phyloP scores from a whole-genome alignment of 2,113 vertebrate genomes.

The Microcebus lehilahytsara region DNA sequence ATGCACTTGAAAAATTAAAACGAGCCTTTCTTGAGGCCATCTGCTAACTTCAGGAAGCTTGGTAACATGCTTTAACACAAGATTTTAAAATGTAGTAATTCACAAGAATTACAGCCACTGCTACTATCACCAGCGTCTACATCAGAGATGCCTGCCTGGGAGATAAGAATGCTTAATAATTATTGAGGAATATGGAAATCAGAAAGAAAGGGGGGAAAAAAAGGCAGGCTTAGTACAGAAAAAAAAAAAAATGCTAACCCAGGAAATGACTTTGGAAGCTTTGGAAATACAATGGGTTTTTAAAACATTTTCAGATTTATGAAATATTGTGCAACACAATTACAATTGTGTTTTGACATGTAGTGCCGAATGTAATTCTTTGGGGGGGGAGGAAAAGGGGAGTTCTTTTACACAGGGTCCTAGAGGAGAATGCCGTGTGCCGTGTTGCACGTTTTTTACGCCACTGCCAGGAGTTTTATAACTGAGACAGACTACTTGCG shows the following conservation, averaged over 20 bases:
- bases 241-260: slow-evolving; percentile 61
- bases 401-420: slow-evolving; percentile 65
- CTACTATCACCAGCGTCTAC: background rate
- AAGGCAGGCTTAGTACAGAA: slow-evolving; percentile 20
- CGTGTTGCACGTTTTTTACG: background rate
- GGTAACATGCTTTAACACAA: slow-evolving; percentile 33
- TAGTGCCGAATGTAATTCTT: slow-evolving; percentile 68
- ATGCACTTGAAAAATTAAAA: slow-evolving; percentile 71
- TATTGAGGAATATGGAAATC: slow-evolving; percentile 75
- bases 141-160: slow-evolving; percentile 51
- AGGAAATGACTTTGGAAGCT: slow-evolving; percentile 70
- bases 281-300: slow-evolving; percentile 77
- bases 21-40: slow-evolving; percentile 64
- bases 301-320: slow-evolving; percentile 79
- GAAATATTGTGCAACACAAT: slow-evolving; percentile 80
- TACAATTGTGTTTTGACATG: slow-evolving; percentile 81
- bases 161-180: slow-evolving; percentile 78
- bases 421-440: slow-evolving; percentile 19
- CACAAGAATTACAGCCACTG: slow-evolving; percentile 43
- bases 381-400: slow-evolving; percentile 48
- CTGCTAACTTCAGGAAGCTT: slow-evolving; percentile 68
- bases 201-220: slow-evolving; percentile 40
- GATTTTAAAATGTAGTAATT: slow-evolving; percentile 58
- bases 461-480: background rate
- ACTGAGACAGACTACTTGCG: background rate